Percentiles rank a stretch among this genome's conserved stretches.
phyloP scores from a whole-genome alignment of 2,113 vertebrate genomes.

The Turdus rufiventris region DNA sequence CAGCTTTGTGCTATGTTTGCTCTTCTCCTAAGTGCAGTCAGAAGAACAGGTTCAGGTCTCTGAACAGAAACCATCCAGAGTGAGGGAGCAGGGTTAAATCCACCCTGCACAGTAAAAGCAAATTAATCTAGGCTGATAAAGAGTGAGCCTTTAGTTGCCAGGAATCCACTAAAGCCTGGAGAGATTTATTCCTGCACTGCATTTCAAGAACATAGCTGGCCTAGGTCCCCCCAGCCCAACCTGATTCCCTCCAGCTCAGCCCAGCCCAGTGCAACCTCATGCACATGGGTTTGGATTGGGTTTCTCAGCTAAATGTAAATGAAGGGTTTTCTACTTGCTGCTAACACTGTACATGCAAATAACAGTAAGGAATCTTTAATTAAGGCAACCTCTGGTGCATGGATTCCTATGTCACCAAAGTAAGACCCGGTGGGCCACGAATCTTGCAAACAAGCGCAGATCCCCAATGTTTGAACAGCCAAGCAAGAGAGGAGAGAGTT shows the following conservation, averaged over 20 bases:
- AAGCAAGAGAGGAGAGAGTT: not conserved
- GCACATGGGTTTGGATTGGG: fast-evolving
- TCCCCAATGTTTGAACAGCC: not conserved
- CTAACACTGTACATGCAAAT: not conserved
- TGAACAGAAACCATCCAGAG: not conserved
- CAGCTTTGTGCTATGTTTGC: not conserved
- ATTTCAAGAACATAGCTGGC: not conserved
- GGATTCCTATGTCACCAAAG: not conserved
- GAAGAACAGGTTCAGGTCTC: not conserved
- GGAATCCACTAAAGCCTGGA: not conserved
- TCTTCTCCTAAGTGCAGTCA: not conserved
- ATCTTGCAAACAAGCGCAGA: not conserved
- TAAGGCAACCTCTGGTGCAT: not conserved
- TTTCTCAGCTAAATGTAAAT: not conserved
- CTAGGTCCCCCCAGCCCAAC: not conserved
- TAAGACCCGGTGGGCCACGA: not conserved
- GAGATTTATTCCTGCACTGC: not conserved
- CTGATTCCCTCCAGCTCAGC: not conserved
- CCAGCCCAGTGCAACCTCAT: not conserved
- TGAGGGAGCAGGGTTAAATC: not conserved
- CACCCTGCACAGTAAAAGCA: not conserved
- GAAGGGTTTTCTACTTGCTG: not conserved
- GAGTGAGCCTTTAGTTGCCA: not conserved
- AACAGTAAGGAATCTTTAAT: not conserved
- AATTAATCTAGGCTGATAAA: not conserved